phyloP scores from a whole-genome alignment of 2,113 vertebrate genomes.

The Micromys minutus region DNA sequence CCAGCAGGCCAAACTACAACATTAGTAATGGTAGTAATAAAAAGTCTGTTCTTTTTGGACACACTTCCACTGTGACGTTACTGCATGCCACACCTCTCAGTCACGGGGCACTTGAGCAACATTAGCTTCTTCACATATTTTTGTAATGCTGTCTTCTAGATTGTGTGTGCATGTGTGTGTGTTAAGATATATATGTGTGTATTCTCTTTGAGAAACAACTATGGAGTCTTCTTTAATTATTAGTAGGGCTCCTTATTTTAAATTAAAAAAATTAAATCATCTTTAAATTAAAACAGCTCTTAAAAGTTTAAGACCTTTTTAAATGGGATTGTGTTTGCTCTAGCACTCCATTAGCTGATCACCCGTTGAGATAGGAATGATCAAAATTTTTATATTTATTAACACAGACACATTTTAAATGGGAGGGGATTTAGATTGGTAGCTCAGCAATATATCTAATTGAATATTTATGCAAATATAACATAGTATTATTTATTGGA shows the following conservation, averaged over 20 bases:
- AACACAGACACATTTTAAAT: neutral
- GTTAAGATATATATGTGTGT: neutral
- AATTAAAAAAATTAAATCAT: neutral
- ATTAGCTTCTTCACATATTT: neutral
- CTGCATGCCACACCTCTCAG: neutral
- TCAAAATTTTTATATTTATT: slow-evolving; percentile 11
- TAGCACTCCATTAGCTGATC: neutral
- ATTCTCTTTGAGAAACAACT: neutral
- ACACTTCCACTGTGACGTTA: neutral
- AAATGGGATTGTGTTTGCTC: neutral
- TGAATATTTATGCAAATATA: slow-evolving; percentile 64
- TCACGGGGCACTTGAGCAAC: neutral
- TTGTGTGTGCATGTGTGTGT: neutral
- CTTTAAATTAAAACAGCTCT: neutral
- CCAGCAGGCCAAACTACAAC: slow-evolving; percentile 15
- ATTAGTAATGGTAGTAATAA: slow-evolving; percentile 8
- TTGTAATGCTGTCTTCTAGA: neutral
- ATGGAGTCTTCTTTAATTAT: neutral
- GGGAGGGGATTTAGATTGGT: slow-evolving; percentile 39
- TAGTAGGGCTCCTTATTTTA: neutral
- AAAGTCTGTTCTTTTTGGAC: slow-evolving; percentile 26
- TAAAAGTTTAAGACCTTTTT: neutral
- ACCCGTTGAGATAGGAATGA: neutral
- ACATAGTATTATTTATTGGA: slow-evolving; percentile 59
- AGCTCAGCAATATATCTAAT: slow-evolving; percentile 33